Evolutionary conservation across 2,888 invertebrate genomes (phyloP).

Genomic region (Psylliodes chrysocephalus): DNA sequence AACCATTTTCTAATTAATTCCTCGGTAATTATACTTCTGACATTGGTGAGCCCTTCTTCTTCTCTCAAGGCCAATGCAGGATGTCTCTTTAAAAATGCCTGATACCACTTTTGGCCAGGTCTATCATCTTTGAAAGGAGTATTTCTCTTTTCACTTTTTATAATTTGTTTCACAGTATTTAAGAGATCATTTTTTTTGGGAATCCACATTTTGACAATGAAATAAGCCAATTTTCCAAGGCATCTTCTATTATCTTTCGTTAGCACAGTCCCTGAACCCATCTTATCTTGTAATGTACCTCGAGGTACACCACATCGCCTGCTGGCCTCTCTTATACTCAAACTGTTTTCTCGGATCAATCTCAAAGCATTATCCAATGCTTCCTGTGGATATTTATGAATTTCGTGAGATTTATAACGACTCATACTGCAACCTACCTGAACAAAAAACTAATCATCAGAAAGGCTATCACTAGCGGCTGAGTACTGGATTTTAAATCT

Average conservation of each 20-base stretch:
- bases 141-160: not conserved
- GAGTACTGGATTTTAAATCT: not conserved
- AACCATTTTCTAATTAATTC: slow-evolving; percentile 22
- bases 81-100: slow-evolving; percentile 13
- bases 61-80: slow-evolving; percentile 8
- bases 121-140: slow-evolving; percentile 10
- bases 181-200: slow-evolving; percentile 4
- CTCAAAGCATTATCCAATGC: slow-evolving; percentile 25
- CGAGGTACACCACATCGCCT: slow-evolving; percentile 33
- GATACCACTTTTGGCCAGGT: slow-evolving; percentile 13
- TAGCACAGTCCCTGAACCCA: not conserved
- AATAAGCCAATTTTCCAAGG: slow-evolving; percentile 5
- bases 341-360: slow-evolving; percentile 27
- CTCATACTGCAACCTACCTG: not conserved
- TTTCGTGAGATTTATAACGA: not conserved
- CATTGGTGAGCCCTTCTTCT: slow-evolving; percentile 16
- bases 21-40: slow-evolving; percentile 12
- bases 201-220: slow-evolving; percentile 12
- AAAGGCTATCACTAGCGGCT: not conserved
- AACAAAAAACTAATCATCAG: not conserved
- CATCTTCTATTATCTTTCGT: slow-evolving; percentile 1
- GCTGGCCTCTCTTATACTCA: slow-evolving; percentile 30
- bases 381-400: slow-evolving; percentile 30
- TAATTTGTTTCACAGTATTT: slow-evolving; percentile 8
- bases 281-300: slow-evolving; percentile 32